Percentiles rank a stretch among this genome's conserved stretches.
Evolutionary conservation across 2,113 vertebrate species (phyloP).

Genomic region (Dipodomys stephensi): DNA sequence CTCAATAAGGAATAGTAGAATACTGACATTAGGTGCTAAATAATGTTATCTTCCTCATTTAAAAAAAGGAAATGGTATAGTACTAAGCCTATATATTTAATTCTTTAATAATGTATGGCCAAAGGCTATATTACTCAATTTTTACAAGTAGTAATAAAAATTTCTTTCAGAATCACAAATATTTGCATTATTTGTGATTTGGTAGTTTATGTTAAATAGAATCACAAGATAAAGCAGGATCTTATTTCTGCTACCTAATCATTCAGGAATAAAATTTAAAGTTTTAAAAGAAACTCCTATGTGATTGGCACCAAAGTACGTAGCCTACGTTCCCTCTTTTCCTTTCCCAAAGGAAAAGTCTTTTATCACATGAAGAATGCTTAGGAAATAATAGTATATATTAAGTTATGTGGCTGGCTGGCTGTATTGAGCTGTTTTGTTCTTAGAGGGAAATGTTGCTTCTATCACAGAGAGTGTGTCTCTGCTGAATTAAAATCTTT

Average conservation of each 20-base stretch:
- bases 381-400: neutral
- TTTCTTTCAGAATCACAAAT: slow-evolving; percentile 41
- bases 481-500: slow-evolving; percentile 84
- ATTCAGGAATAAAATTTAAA: slow-evolving; percentile 62
- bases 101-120: slow-evolving; percentile 33
- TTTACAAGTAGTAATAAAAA: slow-evolving; percentile 40
- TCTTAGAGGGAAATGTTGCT: slow-evolving; percentile 61
- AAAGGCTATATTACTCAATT: slow-evolving; percentile 52
- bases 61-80: slow-evolving; percentile 40
- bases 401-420: slow-evolving; percentile 66
- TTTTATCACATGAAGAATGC: neutral
- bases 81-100: slow-evolving; percentile 39
- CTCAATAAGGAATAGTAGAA: slow-evolving; percentile 40
- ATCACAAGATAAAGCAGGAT: slow-evolving; percentile 27
- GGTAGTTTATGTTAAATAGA: slow-evolving; percentile 54
- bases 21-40: slow-evolving; percentile 41
- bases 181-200: slow-evolving; percentile 33
- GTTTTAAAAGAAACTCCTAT: slow-evolving; percentile 47
- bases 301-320: slow-evolving; percentile 51
- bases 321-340: neutral
- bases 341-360: neutral
- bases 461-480: slow-evolving; percentile 35
- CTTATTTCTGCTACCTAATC: slow-evolving; percentile 54
- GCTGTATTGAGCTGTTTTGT: slow-evolving; percentile 60
- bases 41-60: slow-evolving; percentile 48